phyloP scores from a whole-genome alignment of 2,797 vertebrate genomes.

The Sebastes iracundus region DNA sequence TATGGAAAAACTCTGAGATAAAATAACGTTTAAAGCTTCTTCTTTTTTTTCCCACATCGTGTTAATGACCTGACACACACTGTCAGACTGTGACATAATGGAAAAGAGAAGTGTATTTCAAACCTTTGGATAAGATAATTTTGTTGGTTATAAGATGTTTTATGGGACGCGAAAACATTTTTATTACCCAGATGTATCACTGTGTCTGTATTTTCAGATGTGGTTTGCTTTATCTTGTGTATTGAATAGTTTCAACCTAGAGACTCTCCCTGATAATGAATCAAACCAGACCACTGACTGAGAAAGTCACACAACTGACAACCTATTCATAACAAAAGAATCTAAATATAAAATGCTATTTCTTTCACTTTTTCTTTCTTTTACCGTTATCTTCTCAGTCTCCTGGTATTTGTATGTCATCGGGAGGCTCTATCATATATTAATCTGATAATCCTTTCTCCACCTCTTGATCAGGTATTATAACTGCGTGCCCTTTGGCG shows the following conservation, averaged over 20 bases:
- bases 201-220: not conserved
- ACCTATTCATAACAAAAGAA: not conserved
- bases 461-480: slow-evolving; percentile 88
- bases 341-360: not conserved
- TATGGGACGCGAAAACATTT: not conserved
- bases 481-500: slow-evolving; percentile 94
- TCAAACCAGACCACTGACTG: not conserved
- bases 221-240: not conserved
- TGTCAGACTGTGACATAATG: not conserved
- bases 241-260: not conserved
- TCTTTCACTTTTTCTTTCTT: not conserved
- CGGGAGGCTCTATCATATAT: not conserved
- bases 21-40: not conserved
- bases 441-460: not conserved
- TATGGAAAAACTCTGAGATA: not conserved
- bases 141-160: not conserved
- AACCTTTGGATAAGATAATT: not conserved
- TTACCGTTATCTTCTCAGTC: not conserved
- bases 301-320: not conserved
- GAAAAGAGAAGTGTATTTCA: not conserved
- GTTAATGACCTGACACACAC: not conserved
- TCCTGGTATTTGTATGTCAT: not conserved
- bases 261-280: too few species aligned
- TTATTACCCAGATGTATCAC: not conserved
- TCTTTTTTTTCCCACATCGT: not conserved